These are phyloP conservation scores for Agrenia bidenticulata DNA, from an alignment of 2,888 invertebrate species.

Conservation along the genomic window DNA sequence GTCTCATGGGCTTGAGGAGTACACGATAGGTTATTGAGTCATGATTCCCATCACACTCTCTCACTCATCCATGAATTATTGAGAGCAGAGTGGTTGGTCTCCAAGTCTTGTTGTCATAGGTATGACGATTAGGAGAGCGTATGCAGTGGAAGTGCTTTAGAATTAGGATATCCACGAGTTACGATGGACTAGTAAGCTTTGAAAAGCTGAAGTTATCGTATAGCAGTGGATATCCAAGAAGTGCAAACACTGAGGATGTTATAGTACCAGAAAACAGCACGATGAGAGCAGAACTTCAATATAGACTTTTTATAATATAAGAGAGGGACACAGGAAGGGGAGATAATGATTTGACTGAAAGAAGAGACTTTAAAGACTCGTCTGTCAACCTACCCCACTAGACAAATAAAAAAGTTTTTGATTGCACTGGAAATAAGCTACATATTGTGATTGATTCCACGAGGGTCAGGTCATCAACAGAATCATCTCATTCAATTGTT, in stretches of 20 bases:
- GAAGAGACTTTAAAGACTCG: slow-evolving; percentile 9
- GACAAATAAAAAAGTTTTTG: slow-evolving; percentile 3
- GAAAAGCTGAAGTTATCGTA: no score
- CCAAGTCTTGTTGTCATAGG: no score
- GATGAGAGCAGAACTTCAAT: not conserved
- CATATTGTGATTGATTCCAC: slow-evolving; percentile 20
- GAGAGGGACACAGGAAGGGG: slow-evolving; percentile 3
- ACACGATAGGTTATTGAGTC: slow-evolving; percentile 25
- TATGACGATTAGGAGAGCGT: no score
- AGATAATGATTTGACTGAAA: slow-evolving; percentile 12
- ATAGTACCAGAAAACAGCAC: not conserved
- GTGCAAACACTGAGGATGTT: slow-evolving; percentile 2
- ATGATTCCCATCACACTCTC: slow-evolving; percentile 2
- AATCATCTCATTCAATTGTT: slow-evolving; percentile 16
- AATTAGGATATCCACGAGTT: no score
- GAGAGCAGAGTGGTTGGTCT: no score
- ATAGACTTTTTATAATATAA: not conserved
- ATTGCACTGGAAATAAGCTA: slow-evolving; percentile 8
- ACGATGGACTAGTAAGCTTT: no score
- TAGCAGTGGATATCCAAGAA: no score
- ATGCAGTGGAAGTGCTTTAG: no score
- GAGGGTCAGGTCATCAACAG: slow-evolving; percentile 17
- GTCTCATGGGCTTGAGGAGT: slow-evolving; percentile 16
- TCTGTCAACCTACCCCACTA: slow-evolving; percentile 12
- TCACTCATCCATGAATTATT: slow-evolving; percentile 9